Conservation (phyloP, 2,797 vertebrate species). For the Pipistrellus pipistrellus region DNA sequence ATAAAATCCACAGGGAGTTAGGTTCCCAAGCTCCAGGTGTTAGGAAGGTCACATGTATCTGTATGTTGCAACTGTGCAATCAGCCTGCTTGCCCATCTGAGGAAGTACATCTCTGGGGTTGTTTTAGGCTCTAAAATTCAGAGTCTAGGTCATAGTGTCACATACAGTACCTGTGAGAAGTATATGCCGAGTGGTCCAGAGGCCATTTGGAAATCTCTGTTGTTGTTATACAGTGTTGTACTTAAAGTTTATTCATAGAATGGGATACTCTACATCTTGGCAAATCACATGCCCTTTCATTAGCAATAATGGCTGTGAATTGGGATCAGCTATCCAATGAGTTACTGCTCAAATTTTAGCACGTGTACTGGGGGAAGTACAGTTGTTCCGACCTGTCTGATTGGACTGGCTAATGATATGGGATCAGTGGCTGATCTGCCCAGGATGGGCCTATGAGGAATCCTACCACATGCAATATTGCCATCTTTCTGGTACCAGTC, state of each 20-base stretch:
- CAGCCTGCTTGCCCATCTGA: neutral
- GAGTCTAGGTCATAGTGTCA: neutral
- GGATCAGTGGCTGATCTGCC: neutral
- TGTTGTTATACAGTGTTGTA: neutral
- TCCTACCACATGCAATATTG: fast-evolving
- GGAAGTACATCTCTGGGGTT: neutral
- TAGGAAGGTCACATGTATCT: neutral
- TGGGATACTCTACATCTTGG: neutral
- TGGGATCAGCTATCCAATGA: neutral
- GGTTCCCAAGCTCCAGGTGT: neutral
- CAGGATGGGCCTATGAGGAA: neutral
- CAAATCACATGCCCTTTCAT: neutral
- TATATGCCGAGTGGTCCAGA: neutral
- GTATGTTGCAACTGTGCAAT: neutral
- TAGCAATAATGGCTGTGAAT: neutral
- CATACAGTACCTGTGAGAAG: neutral
- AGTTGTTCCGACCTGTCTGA: neutral
- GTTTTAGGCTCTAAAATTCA: neutral
- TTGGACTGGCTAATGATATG: neutral
- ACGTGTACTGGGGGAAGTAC: fast-evolving
- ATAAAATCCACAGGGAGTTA: neutral
- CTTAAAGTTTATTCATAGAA: neutral
- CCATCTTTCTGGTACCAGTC: neutral
- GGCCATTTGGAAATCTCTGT: neutral
- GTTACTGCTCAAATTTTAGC: neutral